These are phyloP conservation scores for Heterotis niloticus DNA, from an alignment of 2,113 vertebrate species.

Conservation along the genomic window DNA sequence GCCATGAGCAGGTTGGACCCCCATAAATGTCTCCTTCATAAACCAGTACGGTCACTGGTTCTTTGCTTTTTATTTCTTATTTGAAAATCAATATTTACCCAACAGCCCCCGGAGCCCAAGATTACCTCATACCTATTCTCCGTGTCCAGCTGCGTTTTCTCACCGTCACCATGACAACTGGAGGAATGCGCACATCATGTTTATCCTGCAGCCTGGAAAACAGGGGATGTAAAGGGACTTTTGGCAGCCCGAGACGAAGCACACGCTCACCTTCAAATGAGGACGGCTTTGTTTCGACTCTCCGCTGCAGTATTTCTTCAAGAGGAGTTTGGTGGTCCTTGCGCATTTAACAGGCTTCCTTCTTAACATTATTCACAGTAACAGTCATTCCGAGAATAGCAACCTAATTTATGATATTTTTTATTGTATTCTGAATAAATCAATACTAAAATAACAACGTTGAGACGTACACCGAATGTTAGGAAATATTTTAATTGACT, in stretches of 20 bases:
- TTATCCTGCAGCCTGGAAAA: conserved; percentile 84
- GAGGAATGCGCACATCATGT: conserved; percentile 85
- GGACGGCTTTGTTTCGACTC: too few species aligned
- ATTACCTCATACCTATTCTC: conserved; percentile 84
- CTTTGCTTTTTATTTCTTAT: conserved; percentile 76
- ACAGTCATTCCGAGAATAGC: too few species aligned
- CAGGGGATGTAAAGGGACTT: conserved; percentile 66
- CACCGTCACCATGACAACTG: conserved; percentile 80
- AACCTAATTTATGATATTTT: too few species aligned
- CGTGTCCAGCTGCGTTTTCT: conserved; percentile 90
- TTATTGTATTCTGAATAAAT: too few species aligned
- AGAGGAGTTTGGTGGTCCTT: too few species aligned
- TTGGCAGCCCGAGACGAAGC: conserved; percentile 52
- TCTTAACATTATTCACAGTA: not conserved
- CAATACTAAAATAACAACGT: not conserved
- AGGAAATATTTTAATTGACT: not conserved
- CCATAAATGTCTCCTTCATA: conserved; percentile 34
- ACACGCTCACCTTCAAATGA: conserved; percentile 5
- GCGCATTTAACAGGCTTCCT: not conserved
- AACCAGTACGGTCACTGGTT: conserved; percentile 51
- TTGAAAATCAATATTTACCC: conserved; percentile 92
- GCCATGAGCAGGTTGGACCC: conserved; percentile 15
- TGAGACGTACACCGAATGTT: conserved; percentile 3
- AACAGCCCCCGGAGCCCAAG: conserved; percentile 81
- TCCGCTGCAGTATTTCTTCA: too few species aligned